These are phyloP conservation scores for Exephanes ischioxanthus DNA, from an alignment of 2,888 invertebrate genomes.

Conservation along the genomic window DNA sequence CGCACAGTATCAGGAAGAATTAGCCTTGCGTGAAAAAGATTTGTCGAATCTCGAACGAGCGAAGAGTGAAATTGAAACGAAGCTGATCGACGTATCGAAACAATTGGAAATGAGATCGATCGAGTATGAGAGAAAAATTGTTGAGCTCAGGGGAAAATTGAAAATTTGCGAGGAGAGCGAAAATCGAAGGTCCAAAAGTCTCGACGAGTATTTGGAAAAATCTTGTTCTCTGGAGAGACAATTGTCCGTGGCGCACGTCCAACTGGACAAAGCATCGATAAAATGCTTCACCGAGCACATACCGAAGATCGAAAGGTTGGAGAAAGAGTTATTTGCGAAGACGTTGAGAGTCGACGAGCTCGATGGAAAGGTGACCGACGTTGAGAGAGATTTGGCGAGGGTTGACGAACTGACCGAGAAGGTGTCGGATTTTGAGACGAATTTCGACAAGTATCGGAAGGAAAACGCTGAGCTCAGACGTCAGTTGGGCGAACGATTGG, in stretches of 20 bases:
- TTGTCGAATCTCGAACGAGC: constrained; percentile 67
- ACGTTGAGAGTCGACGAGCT: constrained; percentile 66
- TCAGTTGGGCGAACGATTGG: constrained; percentile 69
- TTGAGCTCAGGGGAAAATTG: constrained; percentile 63
- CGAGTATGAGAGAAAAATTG: constrained; percentile 68
- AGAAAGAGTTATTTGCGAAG: constrained; percentile 71
- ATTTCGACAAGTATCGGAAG: constrained; percentile 67
- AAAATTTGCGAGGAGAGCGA: constrained; percentile 70
- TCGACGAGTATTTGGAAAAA: constrained; percentile 73
- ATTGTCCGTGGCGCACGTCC: constrained; percentile 67
- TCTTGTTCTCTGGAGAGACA: constrained; percentile 71
- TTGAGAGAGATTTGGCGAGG: constrained; percentile 66
- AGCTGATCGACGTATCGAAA: constrained; percentile 59
- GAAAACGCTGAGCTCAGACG: constrained; percentile 72
- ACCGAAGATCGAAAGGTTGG: constrained; percentile 73
- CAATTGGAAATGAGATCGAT: constrained; percentile 56
- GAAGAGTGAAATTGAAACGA: constrained; percentile 64
- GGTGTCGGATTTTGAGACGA: constrained; percentile 71
- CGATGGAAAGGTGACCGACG: constrained; percentile 61
- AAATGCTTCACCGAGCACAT: constrained; percentile 71
- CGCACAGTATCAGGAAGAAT: constrained; percentile 69
- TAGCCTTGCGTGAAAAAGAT: constrained; percentile 69
- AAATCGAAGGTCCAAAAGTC: constrained; percentile 61
- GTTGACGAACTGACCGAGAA: constrained; percentile 72
- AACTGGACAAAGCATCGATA: constrained; percentile 71